Conservation (phyloP, 2,797 vertebrate genomes). For the Schizopygopsis pylzovi region DNA sequence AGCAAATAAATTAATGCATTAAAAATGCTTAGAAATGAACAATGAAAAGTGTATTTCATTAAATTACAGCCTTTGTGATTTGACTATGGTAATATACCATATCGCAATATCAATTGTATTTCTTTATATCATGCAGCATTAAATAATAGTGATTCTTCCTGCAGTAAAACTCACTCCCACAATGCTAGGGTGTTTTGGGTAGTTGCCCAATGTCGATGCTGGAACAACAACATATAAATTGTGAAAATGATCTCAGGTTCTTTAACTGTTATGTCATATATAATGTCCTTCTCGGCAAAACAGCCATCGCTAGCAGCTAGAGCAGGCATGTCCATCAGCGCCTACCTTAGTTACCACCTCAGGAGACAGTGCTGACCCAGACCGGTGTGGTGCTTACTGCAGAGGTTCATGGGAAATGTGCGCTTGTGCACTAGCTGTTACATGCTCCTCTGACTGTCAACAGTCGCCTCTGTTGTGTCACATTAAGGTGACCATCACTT, state of each 20-base stretch:
- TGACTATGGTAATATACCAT: too few species aligned
- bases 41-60: too few species aligned
- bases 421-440: slow-evolving; percentile 1
- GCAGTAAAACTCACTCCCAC: not conserved
- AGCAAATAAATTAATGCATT: too few species aligned
- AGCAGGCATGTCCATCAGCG: not conserved
- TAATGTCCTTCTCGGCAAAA: slow-evolving; percentile 5
- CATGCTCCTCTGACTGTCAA: slow-evolving; percentile 7
- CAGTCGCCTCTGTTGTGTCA: not conserved
- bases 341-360: not conserved
- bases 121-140: not conserved
- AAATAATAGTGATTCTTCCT: not conserved
- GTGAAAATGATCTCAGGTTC: not conserved
- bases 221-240: not conserved
- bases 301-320: not conserved
- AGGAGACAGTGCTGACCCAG: not conserved
- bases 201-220: not conserved
- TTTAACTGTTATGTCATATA: not conserved
- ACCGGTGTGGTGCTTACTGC: not conserved
- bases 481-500: not conserved
- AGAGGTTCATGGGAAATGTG: not conserved
- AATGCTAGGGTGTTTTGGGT: not conserved
- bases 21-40: too few species aligned
- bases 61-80: too few species aligned
- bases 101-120: too few species aligned